Evolutionary conservation across 2,888 invertebrate species (phyloP), one percentile per base, ranked within the genome.

Genomic region (Mactromeris polynyma): DNA sequence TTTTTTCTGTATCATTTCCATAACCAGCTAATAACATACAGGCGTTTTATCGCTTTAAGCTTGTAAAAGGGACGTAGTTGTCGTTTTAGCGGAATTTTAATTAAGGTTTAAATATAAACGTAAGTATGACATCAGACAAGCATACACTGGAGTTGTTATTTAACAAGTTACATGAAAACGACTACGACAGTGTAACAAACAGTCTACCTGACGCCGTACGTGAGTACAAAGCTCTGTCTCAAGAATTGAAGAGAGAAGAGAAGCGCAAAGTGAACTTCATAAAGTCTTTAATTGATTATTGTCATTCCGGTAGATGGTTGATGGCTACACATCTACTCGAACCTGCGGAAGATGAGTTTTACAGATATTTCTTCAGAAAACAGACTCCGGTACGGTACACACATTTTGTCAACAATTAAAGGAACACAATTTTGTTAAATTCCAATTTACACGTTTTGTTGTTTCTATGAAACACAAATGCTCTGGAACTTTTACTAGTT

Each of bases 271-370:
- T 90, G 36, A 90, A 69, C 33, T 88, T 81, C 33, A 81, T 90
- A 2, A 86, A 81, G 81, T 85, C 88, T 21, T 54, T 90, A 54
- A 46, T 90, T 11, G 81, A 88, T 19, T 88, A 90, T 73, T 86
- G 86, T 31, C 69, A 86, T 38, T n/a, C 83, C 17, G 88, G 77
- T 33, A 79, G 79, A 86, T 90, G 88, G 88, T 31, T 7, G 14
- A 81, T 83, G 31, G 90, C 88, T 14, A 73, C 79, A 31, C 80
- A 81, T 46, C 90, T 86, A 69, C 82, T 90, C 2, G 86, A 84
- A 21, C 83, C 86, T 4, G 90, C 90, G 14, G 86, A 88, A n/a
- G 86, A 88, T 64, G 90, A 88, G 46, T 90, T 88, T 40, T 58
- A 86, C 36, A 81, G 78, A 78, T 88, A 83, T 51, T 90, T 90